Percentiles rank a stretch among this genome's conserved stretches.
These are phyloP conservation scores for Tragelaphus imberbis DNA, from an alignment of 2,113 vertebrate genomes.

Conservation along the genomic window DNA sequence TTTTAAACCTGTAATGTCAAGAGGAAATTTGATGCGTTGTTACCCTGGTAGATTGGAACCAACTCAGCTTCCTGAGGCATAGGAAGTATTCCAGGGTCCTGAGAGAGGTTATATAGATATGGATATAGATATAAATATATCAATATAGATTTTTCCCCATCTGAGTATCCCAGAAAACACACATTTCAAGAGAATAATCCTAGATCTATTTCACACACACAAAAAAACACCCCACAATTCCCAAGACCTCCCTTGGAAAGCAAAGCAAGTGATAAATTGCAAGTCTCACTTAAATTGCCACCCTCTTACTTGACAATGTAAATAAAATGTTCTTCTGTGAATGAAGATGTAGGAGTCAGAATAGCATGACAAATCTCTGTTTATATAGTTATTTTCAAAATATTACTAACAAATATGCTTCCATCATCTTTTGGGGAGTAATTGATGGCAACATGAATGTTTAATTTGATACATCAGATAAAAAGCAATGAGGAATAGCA, in stretches of 20 bases:
- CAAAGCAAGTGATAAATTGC: constrained; percentile 52
- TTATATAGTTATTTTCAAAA: constrained; percentile 66
- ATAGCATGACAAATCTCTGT: constrained; percentile 54
- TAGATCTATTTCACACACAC: constrained; percentile 31
- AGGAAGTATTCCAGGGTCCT: constrained; percentile 40
- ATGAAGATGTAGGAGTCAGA: constrained; percentile 56
- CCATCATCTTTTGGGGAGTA: constrained; percentile 36
- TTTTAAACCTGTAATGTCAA: constrained; percentile 45
- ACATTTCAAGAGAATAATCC: constrained; percentile 49
- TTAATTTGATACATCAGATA: constrained; percentile 54
- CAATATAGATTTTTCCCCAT: neutral
- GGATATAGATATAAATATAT: neutral
- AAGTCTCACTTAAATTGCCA: constrained; percentile 57
- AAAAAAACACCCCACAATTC: constrained; percentile 5
- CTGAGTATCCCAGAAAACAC: constrained; percentile 50
- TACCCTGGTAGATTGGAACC: neutral
- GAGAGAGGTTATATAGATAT: constrained; percentile 33
- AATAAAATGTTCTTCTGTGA: constrained; percentile 58
- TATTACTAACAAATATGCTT: constrained; percentile 65
- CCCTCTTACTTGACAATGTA: constrained; percentile 66
- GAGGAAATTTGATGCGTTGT: constrained; percentile 1
- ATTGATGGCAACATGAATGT: constrained; percentile 30
- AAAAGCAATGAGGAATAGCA: neutral
- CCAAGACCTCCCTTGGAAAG: constrained; percentile 54
- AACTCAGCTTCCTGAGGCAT: neutral